These are phyloP conservation scores for Eumeta japonica DNA, from an alignment of 1,140 invertebrate species.

Conservation along the genomic window DNA sequence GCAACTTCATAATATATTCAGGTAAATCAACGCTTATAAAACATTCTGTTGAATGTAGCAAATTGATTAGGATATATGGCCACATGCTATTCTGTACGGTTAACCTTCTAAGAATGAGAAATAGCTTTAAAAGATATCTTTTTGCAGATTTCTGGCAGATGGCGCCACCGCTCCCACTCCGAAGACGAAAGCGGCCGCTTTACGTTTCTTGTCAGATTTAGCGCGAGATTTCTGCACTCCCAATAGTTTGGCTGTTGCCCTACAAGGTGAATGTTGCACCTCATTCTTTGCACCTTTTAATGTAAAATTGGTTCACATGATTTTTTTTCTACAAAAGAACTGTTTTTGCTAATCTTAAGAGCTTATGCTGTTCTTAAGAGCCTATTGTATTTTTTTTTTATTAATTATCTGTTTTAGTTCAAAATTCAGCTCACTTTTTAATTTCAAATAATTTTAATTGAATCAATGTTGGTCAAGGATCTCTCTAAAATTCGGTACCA, in stretches of 20 bases:
- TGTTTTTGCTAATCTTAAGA: too few species aligned
- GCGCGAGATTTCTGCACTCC: constrained; percentile 60
- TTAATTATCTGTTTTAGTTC: too few species aligned
- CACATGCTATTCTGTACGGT: background rate
- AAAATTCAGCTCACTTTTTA: too few species aligned
- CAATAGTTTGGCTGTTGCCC: constrained; percentile 42
- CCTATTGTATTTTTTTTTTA: too few species aligned
- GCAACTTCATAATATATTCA: constrained; percentile 63
- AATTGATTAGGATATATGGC: background rate
- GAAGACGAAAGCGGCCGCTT: constrained; percentile 76
- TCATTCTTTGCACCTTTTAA: too few species aligned
- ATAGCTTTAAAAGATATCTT: constrained; percentile 8
- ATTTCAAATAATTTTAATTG: too few species aligned
- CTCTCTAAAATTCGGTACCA: too few species aligned
- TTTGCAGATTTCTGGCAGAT: constrained; percentile 76
- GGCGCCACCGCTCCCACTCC: constrained; percentile 86
- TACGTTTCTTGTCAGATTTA: constrained; percentile 73
- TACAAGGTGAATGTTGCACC: constrained; percentile 32
- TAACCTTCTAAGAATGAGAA: background rate
- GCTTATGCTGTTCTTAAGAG: too few species aligned
- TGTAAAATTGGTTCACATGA: too few species aligned
- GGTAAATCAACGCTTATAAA: constrained; percentile 34
- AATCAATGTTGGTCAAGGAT: too few species aligned
- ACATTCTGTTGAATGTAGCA: background rate
- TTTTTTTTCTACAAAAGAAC: too few species aligned